Base-by-base conservation (phyloP, 2,888 invertebrate species). In the Labia minor region DNA sequence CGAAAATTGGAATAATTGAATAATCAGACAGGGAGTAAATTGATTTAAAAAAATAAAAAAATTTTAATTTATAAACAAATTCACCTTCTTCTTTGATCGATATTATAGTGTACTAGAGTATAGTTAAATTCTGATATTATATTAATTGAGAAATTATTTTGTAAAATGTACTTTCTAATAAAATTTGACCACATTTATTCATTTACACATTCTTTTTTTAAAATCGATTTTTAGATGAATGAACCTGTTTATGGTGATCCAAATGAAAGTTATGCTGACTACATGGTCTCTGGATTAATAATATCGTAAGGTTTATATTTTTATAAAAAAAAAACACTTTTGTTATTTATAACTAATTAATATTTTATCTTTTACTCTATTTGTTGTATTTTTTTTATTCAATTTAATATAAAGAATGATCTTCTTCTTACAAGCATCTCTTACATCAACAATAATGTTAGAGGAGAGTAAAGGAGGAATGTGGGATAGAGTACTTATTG, bases 401-500 rank as follows among this genome's bases (percentile, higher is more conserved):
- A 49, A 49, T 49, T 26, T 26, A 6, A 26, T 26, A 8, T 77
- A 21, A 77, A 93, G 93, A 21, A 86, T 92, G 73, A 83, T 90
- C 37, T 95, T 90, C 80, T 91, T 95, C 79, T 79, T 94, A 79
- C 87, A 93, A 0, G 86, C 91, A 0, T 84, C 92, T 61, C 85
- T 92, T 75, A 92, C 93, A 0, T 89, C 92, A 0, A 84, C 90
- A 1, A 85, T 90, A 19, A 87, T 93, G 74, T 88, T 92, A 70
- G 81, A 87, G 0, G 92, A 92, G 75, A 84, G 88, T 37, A 81
- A 86, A 72, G 91, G 92, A 75, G 92, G 95, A 2, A 85, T 94
- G 70, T 88, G 95, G 87, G 91, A 94, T 75, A 81, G 95, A 68
- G 90, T 89, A 67, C 82, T 91, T 0, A 90, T 93, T 4, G 90